These are phyloP conservation scores for Bufo bufo DNA, from an alignment of 2,113 vertebrate species.

Conservation along the genomic window DNA sequence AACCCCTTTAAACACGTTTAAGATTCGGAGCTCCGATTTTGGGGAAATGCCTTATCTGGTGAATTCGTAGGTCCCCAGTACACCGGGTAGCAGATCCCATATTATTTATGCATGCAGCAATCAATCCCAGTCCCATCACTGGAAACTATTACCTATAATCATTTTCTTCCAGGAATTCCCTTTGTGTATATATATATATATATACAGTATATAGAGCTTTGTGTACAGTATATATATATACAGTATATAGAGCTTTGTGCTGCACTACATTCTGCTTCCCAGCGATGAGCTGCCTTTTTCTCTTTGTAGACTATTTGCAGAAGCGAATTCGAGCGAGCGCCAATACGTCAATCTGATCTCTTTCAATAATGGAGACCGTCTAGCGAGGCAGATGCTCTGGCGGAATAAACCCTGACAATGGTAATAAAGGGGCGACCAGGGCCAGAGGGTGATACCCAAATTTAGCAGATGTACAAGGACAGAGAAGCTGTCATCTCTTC, in stretches of 20 bases:
- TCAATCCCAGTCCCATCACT: background rate
- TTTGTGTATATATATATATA: no score
- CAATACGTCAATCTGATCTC: slow-evolving; percentile 11
- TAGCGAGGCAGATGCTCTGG: slow-evolving; percentile 12
- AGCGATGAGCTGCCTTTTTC: background rate
- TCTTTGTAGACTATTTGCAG: background rate
- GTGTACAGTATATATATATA: background rate
- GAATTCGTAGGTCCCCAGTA: background rate
- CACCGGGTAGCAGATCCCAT: background rate
- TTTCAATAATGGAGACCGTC: background rate
- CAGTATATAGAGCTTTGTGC: background rate
- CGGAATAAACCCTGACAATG: background rate
- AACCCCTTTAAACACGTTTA: background rate
- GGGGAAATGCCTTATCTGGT: background rate
- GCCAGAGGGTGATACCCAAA: slow-evolving; percentile 5
- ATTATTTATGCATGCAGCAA: background rate
- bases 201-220: background rate
- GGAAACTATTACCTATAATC: background rate
- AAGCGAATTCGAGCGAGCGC: background rate
- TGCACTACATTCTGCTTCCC: background rate
- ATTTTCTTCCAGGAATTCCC: background rate
- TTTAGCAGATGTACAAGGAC: slow-evolving; percentile 50
- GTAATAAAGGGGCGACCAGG: slow-evolving; percentile 7
- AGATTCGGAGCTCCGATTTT: background rate
- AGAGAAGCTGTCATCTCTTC: slow-evolving; percentile 38